phyloP scores from a whole-genome alignment of 92 coral and sea anemone genomes.

The Porites lobata region DNA sequence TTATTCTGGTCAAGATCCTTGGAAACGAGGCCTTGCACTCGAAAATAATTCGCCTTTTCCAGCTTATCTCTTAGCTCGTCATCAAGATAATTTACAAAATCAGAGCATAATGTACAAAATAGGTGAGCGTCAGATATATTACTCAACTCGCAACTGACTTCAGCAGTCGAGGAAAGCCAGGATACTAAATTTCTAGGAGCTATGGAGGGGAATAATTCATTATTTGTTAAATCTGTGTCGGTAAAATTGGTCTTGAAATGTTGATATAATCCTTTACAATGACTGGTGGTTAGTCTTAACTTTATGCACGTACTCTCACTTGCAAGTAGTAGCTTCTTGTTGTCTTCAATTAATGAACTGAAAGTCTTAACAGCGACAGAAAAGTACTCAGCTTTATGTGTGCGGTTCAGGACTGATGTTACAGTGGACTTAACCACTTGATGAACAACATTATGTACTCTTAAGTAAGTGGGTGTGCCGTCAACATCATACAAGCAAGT shows the following conservation, averaged over 20 bases:
- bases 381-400: neutral
- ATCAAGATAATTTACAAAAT: neutral
- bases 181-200: neutral
- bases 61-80: neutral
- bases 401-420: neutral
- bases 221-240: neutral
- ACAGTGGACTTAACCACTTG: neutral
- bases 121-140: neutral
- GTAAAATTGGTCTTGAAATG: neutral
- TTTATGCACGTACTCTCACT: neutral
- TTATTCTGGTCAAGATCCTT: too few relatives aligned
- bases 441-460: slow-evolving; percentile 10
- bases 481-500: neutral
- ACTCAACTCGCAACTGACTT: neutral
- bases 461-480: neutral
- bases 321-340: neutral
- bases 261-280: slow-evolving; percentile 3
- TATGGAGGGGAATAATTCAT: neutral
- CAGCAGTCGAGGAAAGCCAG: slow-evolving; percentile 24
- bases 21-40: too few relatives aligned
- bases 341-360: neutral
- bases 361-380: slow-evolving; percentile 2
- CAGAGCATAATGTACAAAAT: slow-evolving; percentile 9
- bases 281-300: neutral
- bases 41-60: neutral